These are phyloP conservation scores for Sardina pilchardus DNA, from an alignment of 2,113 vertebrate genomes.

Conservation along the genomic window DNA sequence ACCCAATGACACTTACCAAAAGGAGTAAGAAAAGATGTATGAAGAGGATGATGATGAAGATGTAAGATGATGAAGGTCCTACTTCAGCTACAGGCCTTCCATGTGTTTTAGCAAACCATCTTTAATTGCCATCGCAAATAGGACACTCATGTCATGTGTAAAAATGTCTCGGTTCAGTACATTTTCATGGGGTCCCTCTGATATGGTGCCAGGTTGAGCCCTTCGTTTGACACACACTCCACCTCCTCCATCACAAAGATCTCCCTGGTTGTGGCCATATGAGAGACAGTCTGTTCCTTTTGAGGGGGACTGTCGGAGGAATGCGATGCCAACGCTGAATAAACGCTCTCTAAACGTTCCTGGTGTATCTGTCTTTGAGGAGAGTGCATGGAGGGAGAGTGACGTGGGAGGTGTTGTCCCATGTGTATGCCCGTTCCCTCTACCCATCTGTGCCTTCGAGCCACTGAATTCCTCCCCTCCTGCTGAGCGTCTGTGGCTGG, in stretches of 20 bases:
- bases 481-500: background rate
- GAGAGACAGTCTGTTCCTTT: background rate
- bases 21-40: too few relatives aligned
- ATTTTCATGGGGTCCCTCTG: background rate
- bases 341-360: background rate
- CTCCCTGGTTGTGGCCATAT: background rate
- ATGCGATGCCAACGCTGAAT: background rate
- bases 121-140: background rate
- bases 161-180: background rate
- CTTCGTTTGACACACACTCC: background rate
- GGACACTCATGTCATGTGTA: background rate
- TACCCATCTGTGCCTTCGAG: background rate
- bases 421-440: background rate
- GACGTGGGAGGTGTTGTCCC: background rate
- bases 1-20: background rate
- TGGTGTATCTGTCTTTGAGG: background rate
- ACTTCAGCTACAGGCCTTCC: background rate
- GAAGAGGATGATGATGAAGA: too few relatives aligned
- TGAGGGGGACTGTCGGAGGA: background rate
- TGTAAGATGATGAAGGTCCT: too few relatives aligned
- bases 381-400: background rate
- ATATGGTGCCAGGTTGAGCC: background rate
- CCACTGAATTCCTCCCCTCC: background rate
- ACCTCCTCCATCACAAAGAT: background rate
- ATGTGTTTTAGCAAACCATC: background rate